Conservation (phyloP, 2,888 invertebrate genomes). For the Ormia ochracea region DNA sequence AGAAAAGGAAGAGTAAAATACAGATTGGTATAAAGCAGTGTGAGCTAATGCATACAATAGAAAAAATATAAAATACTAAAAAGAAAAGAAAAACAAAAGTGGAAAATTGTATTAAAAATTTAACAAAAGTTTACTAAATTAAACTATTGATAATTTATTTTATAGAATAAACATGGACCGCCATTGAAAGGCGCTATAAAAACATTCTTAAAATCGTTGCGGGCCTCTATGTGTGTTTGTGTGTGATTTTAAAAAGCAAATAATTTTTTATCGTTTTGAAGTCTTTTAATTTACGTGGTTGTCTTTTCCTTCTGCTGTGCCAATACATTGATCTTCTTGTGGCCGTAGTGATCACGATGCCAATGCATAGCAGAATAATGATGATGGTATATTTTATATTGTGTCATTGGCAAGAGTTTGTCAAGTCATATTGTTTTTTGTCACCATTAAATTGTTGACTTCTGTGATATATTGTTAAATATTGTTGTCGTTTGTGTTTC, state of each 20-base stretch:
- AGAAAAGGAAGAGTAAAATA: not conserved
- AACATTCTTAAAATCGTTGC: conserved; percentile 45
- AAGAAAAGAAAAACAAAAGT: conserved; percentile 18
- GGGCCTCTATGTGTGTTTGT: conserved; percentile 7
- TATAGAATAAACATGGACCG: not conserved
- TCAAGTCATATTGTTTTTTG: conserved; percentile 62
- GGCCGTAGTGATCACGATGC: conserved; percentile 17
- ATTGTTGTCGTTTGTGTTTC: conserved; percentile 43
- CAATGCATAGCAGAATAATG: not conserved
- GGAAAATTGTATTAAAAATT: conserved; percentile 13
- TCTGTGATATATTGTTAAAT: conserved; percentile 60
- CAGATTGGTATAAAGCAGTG: not conserved
- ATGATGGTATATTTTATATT: conserved; percentile 51
- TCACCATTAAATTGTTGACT: conserved; percentile 61
- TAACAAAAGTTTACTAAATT: conserved; percentile 26
- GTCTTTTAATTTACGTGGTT: conserved; percentile 24
- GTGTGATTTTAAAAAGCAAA: conserved; percentile 49
- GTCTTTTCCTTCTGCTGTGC: not conserved
- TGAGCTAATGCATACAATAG: conserved; percentile 22
- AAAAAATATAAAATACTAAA: not conserved
- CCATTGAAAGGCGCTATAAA: conserved; percentile 55
- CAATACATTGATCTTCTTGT: conserved; percentile 16
- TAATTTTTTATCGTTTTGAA: conserved; percentile 45
- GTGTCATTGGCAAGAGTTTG: conserved; percentile 59
- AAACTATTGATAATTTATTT: conserved; percentile 14